A percentile compares a stretch with the other conserved stretches of the same genome.
phyloP scores from a whole-genome alignment of 1,140 invertebrate species.

The Penaeus japonicus region DNA sequence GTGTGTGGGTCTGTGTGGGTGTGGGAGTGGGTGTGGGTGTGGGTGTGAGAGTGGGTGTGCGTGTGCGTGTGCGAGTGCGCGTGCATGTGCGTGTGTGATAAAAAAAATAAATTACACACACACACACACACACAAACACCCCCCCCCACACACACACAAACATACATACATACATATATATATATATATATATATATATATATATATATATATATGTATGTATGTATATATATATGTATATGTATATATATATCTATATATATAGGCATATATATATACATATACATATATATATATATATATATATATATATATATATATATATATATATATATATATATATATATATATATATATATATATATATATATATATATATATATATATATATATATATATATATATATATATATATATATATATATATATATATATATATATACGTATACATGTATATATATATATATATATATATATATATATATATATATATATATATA shows the following conservation, averaged over 20 bases:
- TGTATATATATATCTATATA: conserved; percentile 12
- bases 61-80: no score
- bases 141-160: no score
- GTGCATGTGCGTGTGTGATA: no score
- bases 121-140: no score
- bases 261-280: neutral
- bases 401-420: neutral
- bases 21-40: no score
- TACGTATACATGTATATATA: conserved; percentile 7
- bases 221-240: conserved; percentile 13
- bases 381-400: neutral
- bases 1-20: no score
- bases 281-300: neutral
- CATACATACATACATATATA: no score
- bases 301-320: neutral
- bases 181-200: no score
- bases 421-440: conserved; percentile 18
- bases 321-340: neutral
- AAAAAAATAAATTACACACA: no score
- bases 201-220: conserved; percentile 13
- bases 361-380: neutral
- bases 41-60: no score
- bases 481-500: conserved; percentile 4
- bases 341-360: neutral
- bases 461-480: conserved; percentile 22